Percentiles rank a stretch among this genome's conserved stretches.
These are phyloP conservation scores for Liasis olivaceus DNA, from an alignment of 2,797 vertebrate species.

Conservation along the genomic window DNA sequence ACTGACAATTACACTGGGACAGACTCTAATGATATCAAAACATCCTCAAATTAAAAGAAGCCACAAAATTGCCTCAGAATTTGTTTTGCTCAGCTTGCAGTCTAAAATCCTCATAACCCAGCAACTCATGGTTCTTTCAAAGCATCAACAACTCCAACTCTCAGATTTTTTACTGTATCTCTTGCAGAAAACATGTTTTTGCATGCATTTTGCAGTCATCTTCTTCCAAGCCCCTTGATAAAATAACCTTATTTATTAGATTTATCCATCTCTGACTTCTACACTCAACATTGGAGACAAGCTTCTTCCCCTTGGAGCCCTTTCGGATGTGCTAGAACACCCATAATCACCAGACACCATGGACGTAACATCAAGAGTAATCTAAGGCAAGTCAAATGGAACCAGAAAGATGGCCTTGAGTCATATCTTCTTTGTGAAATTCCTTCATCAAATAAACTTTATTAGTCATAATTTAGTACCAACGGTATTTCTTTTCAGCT, in stretches of 20 bases:
- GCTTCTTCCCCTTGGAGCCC: not conserved
- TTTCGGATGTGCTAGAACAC: not conserved
- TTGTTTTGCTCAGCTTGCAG: not conserved
- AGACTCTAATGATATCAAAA: not conserved
- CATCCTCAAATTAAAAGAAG: not conserved
- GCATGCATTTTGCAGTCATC: not conserved
- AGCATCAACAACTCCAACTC: not conserved
- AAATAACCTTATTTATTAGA: not conserved
- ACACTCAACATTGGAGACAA: not conserved
- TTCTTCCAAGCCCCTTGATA: not conserved
- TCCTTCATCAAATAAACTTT: not conserved
- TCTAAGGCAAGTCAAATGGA: not conserved
- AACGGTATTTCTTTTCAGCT: not conserved
- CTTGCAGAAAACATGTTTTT: not conserved
- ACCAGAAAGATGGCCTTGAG: not conserved
- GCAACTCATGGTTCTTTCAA: not conserved
- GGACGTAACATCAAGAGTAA: not conserved
- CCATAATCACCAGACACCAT: not conserved
- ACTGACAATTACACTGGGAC: not conserved
- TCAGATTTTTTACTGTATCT: not conserved
- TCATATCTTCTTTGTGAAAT: not conserved
- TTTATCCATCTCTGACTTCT: not conserved
- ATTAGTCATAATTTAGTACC: not conserved
- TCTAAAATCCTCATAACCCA: not conserved
- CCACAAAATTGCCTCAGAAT: not conserved